Conservation (phyloP, 2,888 invertebrate species). For the Trachelus stipa region DNA sequence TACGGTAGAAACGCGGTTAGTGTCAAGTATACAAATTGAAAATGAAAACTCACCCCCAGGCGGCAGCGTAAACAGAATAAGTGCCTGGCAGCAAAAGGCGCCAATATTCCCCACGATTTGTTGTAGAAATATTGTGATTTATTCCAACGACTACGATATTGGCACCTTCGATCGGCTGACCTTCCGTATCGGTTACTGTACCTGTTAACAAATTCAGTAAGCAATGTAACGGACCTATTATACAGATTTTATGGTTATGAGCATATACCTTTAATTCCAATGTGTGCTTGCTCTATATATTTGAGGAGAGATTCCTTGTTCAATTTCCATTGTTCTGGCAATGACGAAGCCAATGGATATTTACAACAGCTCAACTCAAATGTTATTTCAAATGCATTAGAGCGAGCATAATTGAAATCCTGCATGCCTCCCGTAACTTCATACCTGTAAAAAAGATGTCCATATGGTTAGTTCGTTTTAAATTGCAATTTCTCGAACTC, state of each 20-base stretch:
- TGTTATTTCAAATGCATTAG: constrained; percentile 97
- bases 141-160: constrained; percentile 82
- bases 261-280: constrained; percentile 73
- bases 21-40: constrained; percentile 15
- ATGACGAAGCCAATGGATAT: constrained; percentile 79
- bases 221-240: constrained; percentile 3
- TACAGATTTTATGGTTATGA: neutral
- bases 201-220: constrained; percentile 67
- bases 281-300: constrained; percentile 85
- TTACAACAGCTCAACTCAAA: constrained; percentile 97
- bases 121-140: constrained; percentile 82
- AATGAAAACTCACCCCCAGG: constrained; percentile 75
- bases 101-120: constrained; percentile 93
- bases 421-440: constrained; percentile 89
- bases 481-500: neutral
- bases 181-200: constrained; percentile 74
- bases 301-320: constrained; percentile 88
- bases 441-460: constrained; percentile 53
- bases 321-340: constrained; percentile 83
- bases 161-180: constrained; percentile 78
- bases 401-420: constrained; percentile 96
- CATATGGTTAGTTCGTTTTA: neutral
- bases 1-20: neutral
- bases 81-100: constrained; percentile 88
- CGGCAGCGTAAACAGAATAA: constrained; percentile 80